phyloP scores from a whole-genome alignment of 2,888 invertebrate species.

The Ferrisia virgata region DNA sequence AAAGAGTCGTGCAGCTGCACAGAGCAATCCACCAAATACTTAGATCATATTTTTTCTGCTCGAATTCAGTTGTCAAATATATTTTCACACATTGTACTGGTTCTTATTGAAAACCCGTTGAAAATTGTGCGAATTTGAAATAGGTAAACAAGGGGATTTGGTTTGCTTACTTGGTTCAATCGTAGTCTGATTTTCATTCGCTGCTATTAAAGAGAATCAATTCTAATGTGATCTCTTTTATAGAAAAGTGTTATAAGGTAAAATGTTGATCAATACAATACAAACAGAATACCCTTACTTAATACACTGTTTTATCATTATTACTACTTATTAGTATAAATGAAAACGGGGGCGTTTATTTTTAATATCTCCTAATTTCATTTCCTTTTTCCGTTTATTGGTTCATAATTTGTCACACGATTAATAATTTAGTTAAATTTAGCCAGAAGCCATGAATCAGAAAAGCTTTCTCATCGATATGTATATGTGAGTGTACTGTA shows the following conservation, averaged over 20 bases:
- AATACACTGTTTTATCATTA: no score
- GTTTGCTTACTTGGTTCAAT: neutral
- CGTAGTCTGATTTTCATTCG: neutral
- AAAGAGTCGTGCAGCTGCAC: neutral
- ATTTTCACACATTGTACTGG: neutral
- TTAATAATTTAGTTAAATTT: neutral
- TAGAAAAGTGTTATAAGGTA: neutral
- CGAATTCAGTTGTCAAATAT: neutral
- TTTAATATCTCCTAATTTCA: neutral
- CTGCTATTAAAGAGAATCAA: neutral
- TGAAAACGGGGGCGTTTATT: no score
- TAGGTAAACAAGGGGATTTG: neutral
- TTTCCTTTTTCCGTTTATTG: neutral
- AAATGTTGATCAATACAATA: no score
- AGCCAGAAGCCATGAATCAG: neutral
- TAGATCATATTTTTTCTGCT: neutral
- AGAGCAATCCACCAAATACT: neutral
- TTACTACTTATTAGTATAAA: no score
- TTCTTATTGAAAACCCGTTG: neutral
- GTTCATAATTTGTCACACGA: neutral
- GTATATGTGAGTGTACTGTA: no score
- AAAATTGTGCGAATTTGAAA: neutral
- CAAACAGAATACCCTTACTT: no score
- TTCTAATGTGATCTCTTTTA: neutral
- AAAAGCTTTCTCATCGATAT: no score